Evolutionary conservation across 2,888 invertebrate species (phyloP).

Genomic region (Dryococelus australis): DNA sequence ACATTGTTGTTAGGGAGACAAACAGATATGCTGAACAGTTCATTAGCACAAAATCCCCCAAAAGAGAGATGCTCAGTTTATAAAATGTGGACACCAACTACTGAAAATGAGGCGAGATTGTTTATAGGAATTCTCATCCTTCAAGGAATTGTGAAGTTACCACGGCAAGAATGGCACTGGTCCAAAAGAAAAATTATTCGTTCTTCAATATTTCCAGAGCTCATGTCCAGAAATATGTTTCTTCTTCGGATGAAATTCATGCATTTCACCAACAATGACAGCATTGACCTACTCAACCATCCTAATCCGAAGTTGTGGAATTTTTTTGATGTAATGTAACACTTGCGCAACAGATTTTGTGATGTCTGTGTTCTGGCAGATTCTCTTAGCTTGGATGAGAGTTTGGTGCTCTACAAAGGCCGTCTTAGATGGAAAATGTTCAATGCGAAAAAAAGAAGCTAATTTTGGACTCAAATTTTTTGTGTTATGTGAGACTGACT

Average conservation of each 20-base stretch:
- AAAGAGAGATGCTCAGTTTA: conserved; percentile 18
- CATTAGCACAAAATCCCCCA: background rate
- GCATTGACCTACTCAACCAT: background rate
- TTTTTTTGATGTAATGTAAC: conserved; percentile 21
- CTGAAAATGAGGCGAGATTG: conserved; percentile 1
- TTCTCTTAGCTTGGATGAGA: background rate
- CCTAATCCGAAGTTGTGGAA: background rate
- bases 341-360: background rate
- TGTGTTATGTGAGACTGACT: conserved; percentile 1
- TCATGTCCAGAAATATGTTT: conserved; percentile 20
- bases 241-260: background rate
- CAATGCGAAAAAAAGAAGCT: conserved; percentile 20
- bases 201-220: background rate
- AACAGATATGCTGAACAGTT: background rate
- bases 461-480: conserved; percentile 1
- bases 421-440: conserved; percentile 22
- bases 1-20: background rate
- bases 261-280: background rate
- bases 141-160: conserved; percentile 17
- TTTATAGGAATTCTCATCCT: background rate
- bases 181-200: conserved; percentile 8
- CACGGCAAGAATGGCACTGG: background rate
- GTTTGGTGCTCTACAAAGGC: conserved; percentile 1
- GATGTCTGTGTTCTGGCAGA: background rate
- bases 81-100: background rate